Conservation (phyloP, 2,888 invertebrate genomes). For the Pseudoips prasinana region DNA sequence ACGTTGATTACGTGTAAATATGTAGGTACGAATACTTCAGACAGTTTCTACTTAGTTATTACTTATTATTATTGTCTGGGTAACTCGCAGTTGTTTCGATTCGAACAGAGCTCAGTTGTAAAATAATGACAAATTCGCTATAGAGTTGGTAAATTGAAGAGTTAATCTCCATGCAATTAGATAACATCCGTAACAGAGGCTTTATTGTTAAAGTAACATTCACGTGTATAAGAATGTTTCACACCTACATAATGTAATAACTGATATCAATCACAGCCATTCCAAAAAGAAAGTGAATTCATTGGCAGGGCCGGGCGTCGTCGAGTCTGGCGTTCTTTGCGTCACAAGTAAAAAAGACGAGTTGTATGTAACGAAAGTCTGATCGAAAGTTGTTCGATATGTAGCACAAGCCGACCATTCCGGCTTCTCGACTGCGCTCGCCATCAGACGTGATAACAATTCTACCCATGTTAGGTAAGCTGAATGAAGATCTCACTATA, state of each 20-base stretch:
- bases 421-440: slow-evolving; percentile 46
- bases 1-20: background rate
- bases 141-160: too few relatives aligned
- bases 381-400: slow-evolving; percentile 79
- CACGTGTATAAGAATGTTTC: slow-evolving; percentile 1
- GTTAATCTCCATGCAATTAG: too few relatives aligned
- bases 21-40: slow-evolving; percentile 11
- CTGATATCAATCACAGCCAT: slow-evolving; percentile 29
- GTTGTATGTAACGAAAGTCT: slow-evolving; percentile 71
- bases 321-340: slow-evolving; percentile 57
- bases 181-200: too few relatives aligned
- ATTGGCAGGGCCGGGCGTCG: slow-evolving; percentile 56
- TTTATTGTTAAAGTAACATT: too few relatives aligned
- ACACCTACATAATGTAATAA: slow-evolving; percentile 11
- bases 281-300: slow-evolving; percentile 57
- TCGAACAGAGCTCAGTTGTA: too few relatives aligned
- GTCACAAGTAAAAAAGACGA: slow-evolving; percentile 60
- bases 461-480: too few relatives aligned
- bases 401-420: slow-evolving; percentile 68
- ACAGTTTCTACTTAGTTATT: too few relatives aligned
- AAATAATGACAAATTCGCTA: too few relatives aligned
- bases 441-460: slow-evolving; percentile 39
- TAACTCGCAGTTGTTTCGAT: too few relatives aligned
- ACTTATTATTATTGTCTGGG: too few relatives aligned
- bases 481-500: too few relatives aligned